Conservation (phyloP, 2,113 vertebrate species). For the Tinamus guttatus region DNA sequence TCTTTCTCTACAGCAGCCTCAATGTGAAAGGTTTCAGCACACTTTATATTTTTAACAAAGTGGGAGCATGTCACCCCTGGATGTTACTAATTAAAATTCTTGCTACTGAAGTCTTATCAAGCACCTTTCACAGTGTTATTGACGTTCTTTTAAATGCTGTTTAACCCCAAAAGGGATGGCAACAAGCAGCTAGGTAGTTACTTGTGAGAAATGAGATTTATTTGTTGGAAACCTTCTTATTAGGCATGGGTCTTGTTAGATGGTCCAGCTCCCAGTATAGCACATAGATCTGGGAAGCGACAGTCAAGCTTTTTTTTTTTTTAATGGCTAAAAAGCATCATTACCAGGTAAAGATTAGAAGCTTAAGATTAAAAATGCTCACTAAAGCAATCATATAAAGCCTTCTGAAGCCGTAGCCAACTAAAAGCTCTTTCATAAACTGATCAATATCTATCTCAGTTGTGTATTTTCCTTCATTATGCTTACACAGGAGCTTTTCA, state of each 20-base stretch:
- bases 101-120: background rate
- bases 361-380: background rate
- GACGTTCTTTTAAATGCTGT: background rate
- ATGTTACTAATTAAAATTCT: background rate
- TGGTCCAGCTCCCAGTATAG: fast-evolving
- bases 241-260: background rate
- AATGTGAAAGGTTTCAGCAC: background rate
- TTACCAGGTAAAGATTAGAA: background rate
- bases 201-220: background rate
- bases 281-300: background rate
- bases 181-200: background rate
- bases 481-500: background rate
- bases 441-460: background rate
- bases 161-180: background rate
- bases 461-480: background rate
- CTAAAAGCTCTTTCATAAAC: background rate
- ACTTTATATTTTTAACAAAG: background rate
- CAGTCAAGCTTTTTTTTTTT: background rate
- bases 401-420: background rate
- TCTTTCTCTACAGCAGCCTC: background rate
- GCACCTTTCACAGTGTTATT: background rate
- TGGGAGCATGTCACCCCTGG: background rate
- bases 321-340: background rate
- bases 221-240: background rate
- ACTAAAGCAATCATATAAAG: background rate